A percentile compares a stretch with the other conserved stretches of the same genome.
phyloP scores from a whole-genome alignment of 2,797 vertebrate species.

The Sebastes variabilis region DNA sequence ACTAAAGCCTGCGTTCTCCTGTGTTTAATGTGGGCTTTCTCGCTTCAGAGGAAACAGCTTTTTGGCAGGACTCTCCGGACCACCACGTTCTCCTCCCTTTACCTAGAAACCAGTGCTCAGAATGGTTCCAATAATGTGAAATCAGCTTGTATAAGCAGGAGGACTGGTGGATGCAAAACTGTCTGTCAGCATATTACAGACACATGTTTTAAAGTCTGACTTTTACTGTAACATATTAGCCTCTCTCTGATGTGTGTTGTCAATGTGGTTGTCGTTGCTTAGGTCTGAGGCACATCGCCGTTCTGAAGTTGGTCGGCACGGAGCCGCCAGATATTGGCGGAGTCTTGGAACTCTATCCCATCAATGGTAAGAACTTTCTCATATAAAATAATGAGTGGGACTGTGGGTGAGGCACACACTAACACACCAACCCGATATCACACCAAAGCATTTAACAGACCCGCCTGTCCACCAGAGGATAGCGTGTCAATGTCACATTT shows the following conservation, averaged over 20 bases:
- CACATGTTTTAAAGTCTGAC: neutral
- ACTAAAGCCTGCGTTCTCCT: slow-evolving; percentile 47
- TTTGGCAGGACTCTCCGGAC: slow-evolving; percentile 48
- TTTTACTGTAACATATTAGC: neutral
- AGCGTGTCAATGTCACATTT: too few species aligned
- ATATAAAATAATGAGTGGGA: neutral
- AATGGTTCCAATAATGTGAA: slow-evolving; percentile 34
- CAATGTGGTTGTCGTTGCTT: slow-evolving; percentile 6
- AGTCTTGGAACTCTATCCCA: slow-evolving; percentile 94
- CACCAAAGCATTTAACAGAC: too few species aligned
- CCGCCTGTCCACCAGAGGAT: too few species aligned
- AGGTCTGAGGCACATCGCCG: slow-evolving; percentile 95
- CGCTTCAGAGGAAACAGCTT: slow-evolving; percentile 53
- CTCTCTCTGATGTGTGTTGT: slow-evolving; percentile 13
- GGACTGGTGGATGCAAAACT: slow-evolving; percentile 1
- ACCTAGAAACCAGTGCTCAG: slow-evolving; percentile 13
- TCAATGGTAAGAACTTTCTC: slow-evolving; percentile 89
- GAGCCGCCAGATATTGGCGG: slow-evolving; percentile 89
- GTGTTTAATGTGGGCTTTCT: slow-evolving; percentile 49
- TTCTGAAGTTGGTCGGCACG: slow-evolving; percentile 92
- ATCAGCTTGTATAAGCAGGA: slow-evolving; percentile 10
- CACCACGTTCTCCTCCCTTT: slow-evolving; percentile 33
- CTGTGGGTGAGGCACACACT: neutral
- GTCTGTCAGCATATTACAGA: slow-evolving; percentile 7
- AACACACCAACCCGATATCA: too few species aligned